Base-by-base conservation (phyloP, 2,797 vertebrate genomes). In the Trematomus bernacchii region DNA sequence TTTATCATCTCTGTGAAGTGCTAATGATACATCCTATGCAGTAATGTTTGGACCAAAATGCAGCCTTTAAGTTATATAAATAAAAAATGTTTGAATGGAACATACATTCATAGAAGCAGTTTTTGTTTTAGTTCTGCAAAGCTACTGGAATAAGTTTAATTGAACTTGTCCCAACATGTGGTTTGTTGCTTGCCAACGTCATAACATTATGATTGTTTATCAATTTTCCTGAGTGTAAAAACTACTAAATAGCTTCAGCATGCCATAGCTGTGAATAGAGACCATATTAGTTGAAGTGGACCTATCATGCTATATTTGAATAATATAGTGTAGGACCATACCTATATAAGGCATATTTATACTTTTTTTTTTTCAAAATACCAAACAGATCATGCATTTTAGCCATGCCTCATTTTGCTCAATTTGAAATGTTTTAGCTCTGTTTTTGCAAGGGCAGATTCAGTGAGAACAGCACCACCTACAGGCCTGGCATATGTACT, bases 191-290 rank as follows among this genome's bases (percentile, higher is more conserved):
- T 52, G 6, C 21, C 37, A 16, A 54, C 33, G 16, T 58, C 15
- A 52, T 6, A 58, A 47, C 42, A 77, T 80, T 16, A 63, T 76
- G 54, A 60, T 78, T 66, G 64, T 84, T 81, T 76, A 89, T 61
- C 2, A 42, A 89, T 88, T 87, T 81, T 80, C 81, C 77, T 18
- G 23, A 77, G 61, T 54, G 82, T 87, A 78, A 89, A 55, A 91
- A 90, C 69, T 30, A 75, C 64, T 85, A 53, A 85, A 90, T 82
- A 44, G 81, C 73, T 90, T 89, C 82, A 84, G 63, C 73, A 80
- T 90, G 85, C 69, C 37, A 27, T 76, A 62, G 85, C 83, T 91
- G 78, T 59, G 82, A 88, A 83, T 64, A 80, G 57, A 59, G 48
- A 70, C 63, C 57, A 42, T 54, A 72, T 68, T 53, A 70, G 27